A percentile compares a stretch with the other conserved stretches of the same genome.
These are phyloP conservation scores for Vulpes ferrilata DNA, from an alignment of 2,113 vertebrate genomes.

Conservation along the genomic window DNA sequence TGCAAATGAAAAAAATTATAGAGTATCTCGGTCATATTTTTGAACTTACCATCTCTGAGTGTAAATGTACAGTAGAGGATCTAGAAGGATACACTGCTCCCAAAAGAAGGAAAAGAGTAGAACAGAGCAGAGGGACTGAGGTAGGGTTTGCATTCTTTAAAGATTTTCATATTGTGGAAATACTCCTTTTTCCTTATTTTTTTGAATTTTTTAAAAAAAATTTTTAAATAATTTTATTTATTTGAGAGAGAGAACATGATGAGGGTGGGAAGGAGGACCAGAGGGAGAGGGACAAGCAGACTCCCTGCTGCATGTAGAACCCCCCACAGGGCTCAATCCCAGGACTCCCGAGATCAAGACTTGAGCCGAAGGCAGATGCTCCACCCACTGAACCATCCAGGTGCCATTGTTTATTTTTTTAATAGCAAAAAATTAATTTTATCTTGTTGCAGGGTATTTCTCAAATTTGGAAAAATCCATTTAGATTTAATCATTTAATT, in stretches of 20 bases:
- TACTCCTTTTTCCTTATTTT: neutral
- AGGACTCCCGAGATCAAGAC: neutral
- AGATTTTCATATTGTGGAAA: neutral
- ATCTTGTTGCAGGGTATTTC: neutral
- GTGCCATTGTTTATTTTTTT: neutral
- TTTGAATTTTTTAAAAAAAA: neutral
- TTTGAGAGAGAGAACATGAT: neutral
- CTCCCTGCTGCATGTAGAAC: neutral
- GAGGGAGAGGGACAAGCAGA: neutral
- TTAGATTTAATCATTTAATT: neutral
- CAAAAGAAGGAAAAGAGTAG: neutral
- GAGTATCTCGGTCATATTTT: neutral
- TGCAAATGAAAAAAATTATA: neutral
- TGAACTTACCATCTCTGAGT: neutral
- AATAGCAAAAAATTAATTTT: neutral
- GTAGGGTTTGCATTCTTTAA: neutral
- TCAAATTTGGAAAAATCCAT: neutral
- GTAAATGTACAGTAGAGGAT: neutral
- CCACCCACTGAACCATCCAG: neutral
- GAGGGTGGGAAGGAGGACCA: neutral
- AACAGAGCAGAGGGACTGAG: fast-evolving
- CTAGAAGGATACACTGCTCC: neutral
- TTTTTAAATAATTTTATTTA: neutral
- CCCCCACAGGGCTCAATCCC: neutral
- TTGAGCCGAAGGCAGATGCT: neutral